Evolutionary conservation across 1,140 invertebrate genomes (phyloP).

Genomic region (Leptonema lineaticorne): DNA sequence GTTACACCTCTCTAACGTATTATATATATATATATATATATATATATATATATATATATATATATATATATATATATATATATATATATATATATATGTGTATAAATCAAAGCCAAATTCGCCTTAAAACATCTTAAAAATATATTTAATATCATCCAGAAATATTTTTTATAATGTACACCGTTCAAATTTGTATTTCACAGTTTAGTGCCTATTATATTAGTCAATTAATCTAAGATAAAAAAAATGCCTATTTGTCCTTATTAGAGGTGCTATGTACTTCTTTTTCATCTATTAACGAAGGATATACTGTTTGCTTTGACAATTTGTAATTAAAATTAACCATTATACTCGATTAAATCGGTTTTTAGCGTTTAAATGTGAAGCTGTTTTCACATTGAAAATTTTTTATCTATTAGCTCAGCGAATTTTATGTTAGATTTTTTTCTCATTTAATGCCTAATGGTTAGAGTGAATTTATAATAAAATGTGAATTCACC

Average conservation of each 20-base stretch:
- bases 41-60: neutral
- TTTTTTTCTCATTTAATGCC: no score
- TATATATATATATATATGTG: neutral
- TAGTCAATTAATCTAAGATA: slow-evolving; percentile 27
- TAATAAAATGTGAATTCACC: no score
- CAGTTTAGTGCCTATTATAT: slow-evolving; percentile 26
- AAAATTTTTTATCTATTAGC: no score
- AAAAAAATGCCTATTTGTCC: slow-evolving; percentile 27
- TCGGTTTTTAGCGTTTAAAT: no score
- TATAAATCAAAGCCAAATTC: no score
- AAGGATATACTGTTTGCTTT: no score
- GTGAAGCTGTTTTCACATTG: no score
- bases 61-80: neutral
- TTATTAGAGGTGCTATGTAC: slow-evolving; percentile 43
- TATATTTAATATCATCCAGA: neutral
- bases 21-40: slow-evolving; percentile 43
- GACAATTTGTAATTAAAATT: no score
- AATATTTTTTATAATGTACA: slow-evolving; percentile 28
- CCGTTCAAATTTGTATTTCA: slow-evolving; percentile 8
- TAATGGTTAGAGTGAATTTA: no score
- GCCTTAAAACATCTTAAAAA: neutral
- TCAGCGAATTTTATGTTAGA: no score
- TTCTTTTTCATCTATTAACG: no score
- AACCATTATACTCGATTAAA: no score
- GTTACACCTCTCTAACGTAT: slow-evolving; percentile 35